Evolutionary conservation across 1,140 invertebrate species (phyloP).

Genomic region (Macrotrachela quadricornifera): DNA sequence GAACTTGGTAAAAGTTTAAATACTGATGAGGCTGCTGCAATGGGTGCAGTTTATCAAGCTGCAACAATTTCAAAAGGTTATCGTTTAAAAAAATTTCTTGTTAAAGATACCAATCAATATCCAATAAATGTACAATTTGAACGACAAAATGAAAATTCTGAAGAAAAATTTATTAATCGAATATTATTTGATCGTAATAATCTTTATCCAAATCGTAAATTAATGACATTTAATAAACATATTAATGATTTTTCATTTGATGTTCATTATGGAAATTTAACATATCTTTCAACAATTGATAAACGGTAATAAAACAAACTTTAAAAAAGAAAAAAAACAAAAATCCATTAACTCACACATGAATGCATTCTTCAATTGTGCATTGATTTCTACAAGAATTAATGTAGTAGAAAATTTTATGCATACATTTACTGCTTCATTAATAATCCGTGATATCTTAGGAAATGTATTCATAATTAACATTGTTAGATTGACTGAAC

Average conservation of each 20-base stretch:
- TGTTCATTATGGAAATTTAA: constrained; percentile 56
- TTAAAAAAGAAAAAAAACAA: too few relatives aligned
- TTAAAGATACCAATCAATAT: constrained; percentile 78
- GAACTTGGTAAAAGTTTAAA: constrained; percentile 86
- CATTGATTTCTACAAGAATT: too few relatives aligned
- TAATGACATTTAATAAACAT: constrained; percentile 93
- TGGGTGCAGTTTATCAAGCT: constrained; percentile 92
- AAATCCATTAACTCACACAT: too few relatives aligned
- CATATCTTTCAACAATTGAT: too few relatives aligned
- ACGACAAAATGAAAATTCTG: too few relatives aligned
- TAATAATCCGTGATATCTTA: too few relatives aligned
- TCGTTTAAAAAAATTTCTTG: constrained; percentile 76
- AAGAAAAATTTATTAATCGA: constrained; percentile 22
- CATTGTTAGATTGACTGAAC: too few relatives aligned
- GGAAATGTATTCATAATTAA: too few relatives aligned
- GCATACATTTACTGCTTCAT: too few relatives aligned
- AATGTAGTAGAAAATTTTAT: too few relatives aligned
- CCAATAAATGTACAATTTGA: constrained; percentile 55
- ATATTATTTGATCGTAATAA: constrained; percentile 67
- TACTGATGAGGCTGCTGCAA: constrained; percentile 82
- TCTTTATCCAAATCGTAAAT: constrained; percentile 85
- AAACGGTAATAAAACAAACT: too few relatives aligned
- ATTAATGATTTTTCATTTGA: constrained; percentile 61
- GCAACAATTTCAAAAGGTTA: constrained; percentile 73
- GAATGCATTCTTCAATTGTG: too few relatives aligned